Percentiles rank a stretch among this genome's conserved stretches.
These are phyloP conservation scores for Oreochromis mossambicus DNA, from an alignment of 2,797 vertebrate genomes.

Conservation along the genomic window DNA sequence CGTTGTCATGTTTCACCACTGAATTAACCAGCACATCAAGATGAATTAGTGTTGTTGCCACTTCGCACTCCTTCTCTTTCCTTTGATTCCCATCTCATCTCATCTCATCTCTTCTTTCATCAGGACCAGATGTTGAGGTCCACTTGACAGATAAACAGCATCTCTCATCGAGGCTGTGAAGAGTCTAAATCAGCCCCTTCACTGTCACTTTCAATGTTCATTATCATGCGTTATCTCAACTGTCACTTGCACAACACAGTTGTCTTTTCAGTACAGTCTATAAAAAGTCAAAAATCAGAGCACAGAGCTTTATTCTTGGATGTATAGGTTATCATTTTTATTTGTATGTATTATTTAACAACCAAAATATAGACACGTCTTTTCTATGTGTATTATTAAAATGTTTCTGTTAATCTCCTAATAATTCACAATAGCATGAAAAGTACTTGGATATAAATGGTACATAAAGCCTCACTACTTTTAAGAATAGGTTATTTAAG, in stretches of 20 bases:
- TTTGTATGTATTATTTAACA: not conserved
- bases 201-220: conserved; percentile 57
- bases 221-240: conserved; percentile 37
- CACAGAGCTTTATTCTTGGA: not conserved
- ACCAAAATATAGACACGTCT: not conserved
- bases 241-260: conserved; percentile 36
- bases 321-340: not conserved
- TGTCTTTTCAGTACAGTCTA: conserved; percentile 21
- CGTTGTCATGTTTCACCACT: not conserved
- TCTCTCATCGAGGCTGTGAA: conserved; percentile 44
- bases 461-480: not conserved
- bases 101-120: conserved; percentile 53
- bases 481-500: not conserved
- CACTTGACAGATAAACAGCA: conserved; percentile 59
- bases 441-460: not conserved
- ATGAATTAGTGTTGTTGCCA: conserved; percentile 38
- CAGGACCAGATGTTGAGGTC: conserved; percentile 63
- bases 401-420: not conserved
- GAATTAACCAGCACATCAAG: conserved; percentile 32
- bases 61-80: conserved; percentile 7
- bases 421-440: not conserved
- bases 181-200: conserved; percentile 51
- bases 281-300: not conserved
- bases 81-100: conserved; percentile 26
- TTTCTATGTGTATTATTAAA: not conserved